Conservation (phyloP, 2,888 invertebrate genomes). For the Shargacucullia verbasci region DNA sequence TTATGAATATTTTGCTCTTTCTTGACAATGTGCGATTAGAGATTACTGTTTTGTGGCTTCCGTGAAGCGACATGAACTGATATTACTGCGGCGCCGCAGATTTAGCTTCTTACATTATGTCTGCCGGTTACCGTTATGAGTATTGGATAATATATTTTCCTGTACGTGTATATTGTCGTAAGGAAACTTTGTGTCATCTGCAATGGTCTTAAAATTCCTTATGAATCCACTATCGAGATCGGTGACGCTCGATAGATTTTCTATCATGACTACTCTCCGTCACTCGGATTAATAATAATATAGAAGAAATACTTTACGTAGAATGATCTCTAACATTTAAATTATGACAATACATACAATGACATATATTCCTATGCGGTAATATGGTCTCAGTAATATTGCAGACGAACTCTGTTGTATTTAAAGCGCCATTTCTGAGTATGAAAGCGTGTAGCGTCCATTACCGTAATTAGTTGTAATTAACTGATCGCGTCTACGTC, state of each 20-base stretch:
- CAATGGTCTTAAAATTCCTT: no score
- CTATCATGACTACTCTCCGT: no score
- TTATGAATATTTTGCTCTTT: slow-evolving; percentile 79
- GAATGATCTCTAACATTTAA: no score
- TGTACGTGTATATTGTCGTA: neutral
- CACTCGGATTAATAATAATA: no score
- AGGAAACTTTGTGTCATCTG: neutral
- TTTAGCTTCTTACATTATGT: slow-evolving; percentile 26
- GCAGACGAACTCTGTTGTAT: slow-evolving; percentile 7
- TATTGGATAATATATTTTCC: slow-evolving; percentile 7
- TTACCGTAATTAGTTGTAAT: slow-evolving; percentile 34
- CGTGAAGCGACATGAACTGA: slow-evolving; percentile 48
- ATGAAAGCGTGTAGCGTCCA: slow-evolving; percentile 33
- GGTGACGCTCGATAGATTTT: no score
- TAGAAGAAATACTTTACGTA: no score
- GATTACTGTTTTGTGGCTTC: slow-evolving; percentile 63
- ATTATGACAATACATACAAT: no score
- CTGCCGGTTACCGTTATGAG: slow-evolving; percentile 6
- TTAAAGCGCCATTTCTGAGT: slow-evolving; percentile 26
- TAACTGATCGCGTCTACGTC: slow-evolving; percentile 17
- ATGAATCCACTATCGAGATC: no score
- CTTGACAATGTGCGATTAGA: slow-evolving; percentile 73
- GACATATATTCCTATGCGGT: no score
- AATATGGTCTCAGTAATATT: no score
- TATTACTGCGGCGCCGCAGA: slow-evolving; percentile 46